Percentiles rank a stretch among this genome's conserved stretches.
phyloP scores from a whole-genome alignment of 2,888 invertebrate species.

The Synergus itoensis region DNA sequence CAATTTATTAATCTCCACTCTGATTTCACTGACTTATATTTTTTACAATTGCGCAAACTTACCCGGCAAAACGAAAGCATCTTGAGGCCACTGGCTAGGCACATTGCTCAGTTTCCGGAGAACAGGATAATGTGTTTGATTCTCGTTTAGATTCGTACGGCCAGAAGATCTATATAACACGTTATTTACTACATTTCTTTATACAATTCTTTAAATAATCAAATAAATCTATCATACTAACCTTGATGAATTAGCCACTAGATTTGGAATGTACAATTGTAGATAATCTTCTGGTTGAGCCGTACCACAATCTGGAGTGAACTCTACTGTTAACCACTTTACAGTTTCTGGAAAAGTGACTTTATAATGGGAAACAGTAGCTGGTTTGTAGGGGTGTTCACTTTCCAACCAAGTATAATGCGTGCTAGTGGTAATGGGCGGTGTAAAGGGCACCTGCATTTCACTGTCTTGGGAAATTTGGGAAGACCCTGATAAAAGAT shows the following conservation, averaged over 20 bases:
- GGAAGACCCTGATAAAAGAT: slow-evolving; percentile 81
- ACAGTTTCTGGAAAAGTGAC: slow-evolving; percentile 93
- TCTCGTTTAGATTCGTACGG: slow-evolving; percentile 62
- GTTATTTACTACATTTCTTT: slow-evolving; percentile 3
- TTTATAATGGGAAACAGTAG: slow-evolving; percentile 91
- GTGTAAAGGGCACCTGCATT: slow-evolving; percentile 64
- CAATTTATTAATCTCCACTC: slow-evolving; percentile 10
- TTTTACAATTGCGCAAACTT: slow-evolving; percentile 48
- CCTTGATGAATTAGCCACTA: slow-evolving; percentile 60
- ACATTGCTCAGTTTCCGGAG: slow-evolving; percentile 83
- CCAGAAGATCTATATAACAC: slow-evolving; percentile 58
- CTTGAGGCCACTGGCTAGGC: slow-evolving; percentile 90
- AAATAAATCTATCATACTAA: slow-evolving; percentile 52
- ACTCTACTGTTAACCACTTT: slow-evolving; percentile 95
- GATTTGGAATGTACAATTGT: slow-evolving; percentile 84
- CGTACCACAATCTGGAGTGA: slow-evolving; percentile 94
- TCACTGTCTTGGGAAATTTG: slow-evolving; percentile 77
- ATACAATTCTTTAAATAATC: slow-evolving; percentile 11
- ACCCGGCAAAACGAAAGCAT: slow-evolving; percentile 90
- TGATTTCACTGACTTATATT: neutral
- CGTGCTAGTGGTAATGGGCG: slow-evolving; percentile 82
- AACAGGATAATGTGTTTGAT: slow-evolving; percentile 82
- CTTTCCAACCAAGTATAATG: slow-evolving; percentile 96
- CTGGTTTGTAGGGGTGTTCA: slow-evolving; percentile 97
- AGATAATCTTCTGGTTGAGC: slow-evolving; percentile 95